These are phyloP conservation scores for Rhopilema esculentum DNA, from an alignment of 30 jellyfish, hydroid and myxozoan species.

Conservation along the genomic window DNA sequence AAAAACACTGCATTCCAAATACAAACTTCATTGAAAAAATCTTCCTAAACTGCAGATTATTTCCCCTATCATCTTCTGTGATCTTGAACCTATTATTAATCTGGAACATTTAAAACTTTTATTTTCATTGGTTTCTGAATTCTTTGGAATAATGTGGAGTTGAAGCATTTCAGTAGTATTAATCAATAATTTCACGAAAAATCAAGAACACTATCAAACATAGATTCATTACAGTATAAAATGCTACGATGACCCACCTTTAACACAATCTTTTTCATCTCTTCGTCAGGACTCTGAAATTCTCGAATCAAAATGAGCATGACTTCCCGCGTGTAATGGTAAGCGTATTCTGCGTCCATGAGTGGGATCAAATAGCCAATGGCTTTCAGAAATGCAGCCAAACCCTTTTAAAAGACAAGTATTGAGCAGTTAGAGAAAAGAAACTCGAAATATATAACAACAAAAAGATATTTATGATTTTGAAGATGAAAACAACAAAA, in stretches of 20 bases:
- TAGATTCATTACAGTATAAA: background rate
- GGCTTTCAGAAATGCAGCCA: conserved; percentile 99
- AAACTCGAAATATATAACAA: background rate
- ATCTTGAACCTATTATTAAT: too few species aligned
- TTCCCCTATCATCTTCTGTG: too few species aligned
- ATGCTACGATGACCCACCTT: conserved; percentile 55
- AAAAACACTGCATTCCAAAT: too few species aligned
- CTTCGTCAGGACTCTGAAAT: conserved; percentile 99
- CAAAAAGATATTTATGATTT: background rate
- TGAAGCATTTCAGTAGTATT: too few species aligned
- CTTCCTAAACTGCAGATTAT: too few species aligned
- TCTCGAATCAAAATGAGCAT: conserved; percentile 97
- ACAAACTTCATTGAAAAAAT: too few species aligned
- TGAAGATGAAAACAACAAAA: background rate
- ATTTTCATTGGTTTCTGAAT: too few species aligned
- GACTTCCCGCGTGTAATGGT: conserved; percentile 99
- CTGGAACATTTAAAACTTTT: too few species aligned
- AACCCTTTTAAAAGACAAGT: conserved; percentile 65
- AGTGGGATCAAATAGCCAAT: conserved; percentile 99
- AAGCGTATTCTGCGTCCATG: conserved; percentile 99
- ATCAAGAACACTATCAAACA: too few species aligned
- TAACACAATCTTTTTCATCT: conserved; percentile 98
- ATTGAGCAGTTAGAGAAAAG: background rate
- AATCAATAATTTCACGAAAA: too few species aligned
- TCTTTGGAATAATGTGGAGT: too few species aligned